Base-by-base conservation (phyloP, 2,888 invertebrate species). In the Tenthredo scrophulariae region DNA sequence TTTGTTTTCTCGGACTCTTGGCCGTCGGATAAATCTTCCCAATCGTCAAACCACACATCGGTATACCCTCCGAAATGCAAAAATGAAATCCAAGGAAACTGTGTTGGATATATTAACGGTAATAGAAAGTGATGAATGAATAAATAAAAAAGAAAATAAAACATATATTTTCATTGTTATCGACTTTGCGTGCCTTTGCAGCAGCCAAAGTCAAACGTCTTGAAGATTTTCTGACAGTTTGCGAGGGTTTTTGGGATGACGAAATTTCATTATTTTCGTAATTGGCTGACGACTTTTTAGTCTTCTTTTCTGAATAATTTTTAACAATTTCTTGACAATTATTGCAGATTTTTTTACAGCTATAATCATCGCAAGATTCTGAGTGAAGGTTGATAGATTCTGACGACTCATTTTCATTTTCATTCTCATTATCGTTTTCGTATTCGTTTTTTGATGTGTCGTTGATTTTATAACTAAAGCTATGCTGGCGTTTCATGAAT, bases 81-180 rank as follows among this genome's bases (percentile, higher is more conserved):
- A 22, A 79, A 79, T 58, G 54, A 79, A 37, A 79, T 79, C 79
- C 79, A 79, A n/a, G 79, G 79, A 58, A 58, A 58, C 79, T 79
- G n/a, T 22, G 50, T 26, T 46, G 2, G 26, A 62, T 62, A 75
- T 75, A 75, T 50, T 50, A 10, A 18, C 10, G 15, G 13, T 6
- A 13, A 43, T 46, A 79, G 3, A 33, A 79, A 58, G 0, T 54
- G 9, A 40, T 37, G 26, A 50, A 77, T 37, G 37, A 77, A n/a
- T 13, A 7, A 58, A 79, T 26, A 50, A 1, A 33, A 33, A 5
- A 79, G 5, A 5, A 9, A 40, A 33, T 13, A 50, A 18, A 22
- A n/a, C 22, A 40, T 40, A 18, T 22, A 9, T n/a, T 40, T 37
- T 7, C 26, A 22, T 10, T 72, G 22, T 46, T 40, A 37, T 74